Percentiles rank a stretch among this genome's conserved stretches.
Conservation (phyloP, 1,140 invertebrate species). For the Popillia japonica region DNA sequence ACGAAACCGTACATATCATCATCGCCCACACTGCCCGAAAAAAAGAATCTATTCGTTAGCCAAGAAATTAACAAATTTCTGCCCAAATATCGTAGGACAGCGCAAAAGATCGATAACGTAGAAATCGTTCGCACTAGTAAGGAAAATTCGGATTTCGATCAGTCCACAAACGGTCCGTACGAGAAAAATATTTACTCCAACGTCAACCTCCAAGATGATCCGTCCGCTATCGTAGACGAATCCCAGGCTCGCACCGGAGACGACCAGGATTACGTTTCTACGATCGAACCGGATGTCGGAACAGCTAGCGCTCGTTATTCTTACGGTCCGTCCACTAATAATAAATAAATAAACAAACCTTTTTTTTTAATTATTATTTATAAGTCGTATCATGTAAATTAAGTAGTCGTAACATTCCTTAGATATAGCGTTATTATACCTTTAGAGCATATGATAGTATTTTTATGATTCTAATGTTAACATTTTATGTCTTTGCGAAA, state of each 20-base stretch:
- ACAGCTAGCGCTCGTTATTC: slow-evolving; percentile 54
- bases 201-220: slow-evolving; percentile 64
- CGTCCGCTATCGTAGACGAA: slow-evolving; percentile 55
- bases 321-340: slow-evolving; percentile 45
- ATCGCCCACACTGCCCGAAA: slow-evolving; percentile 43
- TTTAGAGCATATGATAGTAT: not conserved
- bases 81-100: slow-evolving; percentile 25
- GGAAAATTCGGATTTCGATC: slow-evolving; percentile 46
- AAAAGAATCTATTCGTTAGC: slow-evolving; percentile 45
- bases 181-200: slow-evolving; percentile 61
- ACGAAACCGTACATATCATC: slow-evolving; percentile 42
- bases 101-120: not conserved
- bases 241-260: slow-evolving; percentile 46
- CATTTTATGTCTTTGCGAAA: slow-evolving; percentile 17
- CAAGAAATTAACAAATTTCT: slow-evolving; percentile 31
- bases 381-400: slow-evolving; percentile 32
- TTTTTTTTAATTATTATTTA: not conserved
- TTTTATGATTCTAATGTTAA: not conserved
- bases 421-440: slow-evolving; percentile 18
- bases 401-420: slow-evolving; percentile 26
- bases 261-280: slow-evolving; percentile 63
- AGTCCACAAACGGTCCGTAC: slow-evolving; percentile 64
- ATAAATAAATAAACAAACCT: not conserved
- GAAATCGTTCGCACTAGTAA: slow-evolving; percentile 35
- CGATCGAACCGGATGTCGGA: slow-evolving; percentile 66